Evolutionary conservation across 2,797 vertebrate genomes (phyloP).

Genomic region (Peromyscus aztecus): DNA sequence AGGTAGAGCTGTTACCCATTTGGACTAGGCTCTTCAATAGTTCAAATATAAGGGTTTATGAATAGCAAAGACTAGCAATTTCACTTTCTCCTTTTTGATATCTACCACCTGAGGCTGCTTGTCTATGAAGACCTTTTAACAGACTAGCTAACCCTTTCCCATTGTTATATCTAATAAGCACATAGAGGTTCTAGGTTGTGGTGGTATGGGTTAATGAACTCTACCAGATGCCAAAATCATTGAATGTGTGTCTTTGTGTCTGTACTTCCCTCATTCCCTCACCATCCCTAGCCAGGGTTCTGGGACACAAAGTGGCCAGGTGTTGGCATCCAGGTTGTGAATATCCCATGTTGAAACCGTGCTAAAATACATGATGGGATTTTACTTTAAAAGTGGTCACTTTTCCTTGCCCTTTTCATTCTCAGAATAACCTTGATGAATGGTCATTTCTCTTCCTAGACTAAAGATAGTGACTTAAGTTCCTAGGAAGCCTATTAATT

Average conservation of each 20-base stretch:
- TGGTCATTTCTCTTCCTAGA: neutral
- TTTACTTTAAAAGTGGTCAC: neutral
- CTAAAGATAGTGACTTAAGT: neutral
- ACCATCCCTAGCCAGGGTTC: neutral
- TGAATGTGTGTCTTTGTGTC: neutral
- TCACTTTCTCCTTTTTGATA: neutral
- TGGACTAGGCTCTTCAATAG: neutral
- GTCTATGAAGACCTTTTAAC: neutral
- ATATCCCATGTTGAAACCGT: neutral
- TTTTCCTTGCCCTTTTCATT: neutral
- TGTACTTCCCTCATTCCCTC: neutral
- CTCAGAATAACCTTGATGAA: neutral
- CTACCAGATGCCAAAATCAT: neutral
- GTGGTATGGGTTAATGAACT: neutral
- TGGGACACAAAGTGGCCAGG: neutral
- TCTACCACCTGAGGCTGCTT: neutral
- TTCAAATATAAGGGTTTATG: neutral
- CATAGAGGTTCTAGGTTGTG: too few relatives aligned
- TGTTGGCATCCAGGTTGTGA: neutral
- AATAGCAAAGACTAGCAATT: neutral
- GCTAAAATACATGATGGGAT: neutral
- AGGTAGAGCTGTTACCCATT: neutral
- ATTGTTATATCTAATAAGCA: neutral
- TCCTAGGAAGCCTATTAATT: neutral
- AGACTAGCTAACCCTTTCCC: neutral